Evolutionary conservation across 2,888 invertebrate species (phyloP).

Genomic region (Cryptocephalus moraei): DNA sequence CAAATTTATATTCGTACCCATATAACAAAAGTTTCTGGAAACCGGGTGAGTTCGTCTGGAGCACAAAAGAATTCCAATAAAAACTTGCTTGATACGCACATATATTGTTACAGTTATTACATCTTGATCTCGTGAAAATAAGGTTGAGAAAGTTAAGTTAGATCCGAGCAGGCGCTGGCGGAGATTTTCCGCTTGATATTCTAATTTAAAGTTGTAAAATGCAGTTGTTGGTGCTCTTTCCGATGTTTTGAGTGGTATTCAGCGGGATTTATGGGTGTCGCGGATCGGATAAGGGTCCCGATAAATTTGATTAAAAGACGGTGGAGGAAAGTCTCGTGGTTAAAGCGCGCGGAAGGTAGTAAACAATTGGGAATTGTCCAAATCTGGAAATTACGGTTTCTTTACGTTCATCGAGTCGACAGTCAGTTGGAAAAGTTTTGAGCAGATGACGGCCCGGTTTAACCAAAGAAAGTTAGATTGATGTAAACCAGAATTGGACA

Average conservation of each 20-base stretch:
- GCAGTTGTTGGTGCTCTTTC: constrained; percentile 15
- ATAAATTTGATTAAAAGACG: too few species aligned
- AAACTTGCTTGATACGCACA: constrained; percentile 22
- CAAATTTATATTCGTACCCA: too few species aligned
- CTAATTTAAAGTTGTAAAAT: constrained; percentile 25
- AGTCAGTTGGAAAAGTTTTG: too few species aligned
- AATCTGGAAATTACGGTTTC: too few species aligned
- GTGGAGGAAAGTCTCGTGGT: too few species aligned
- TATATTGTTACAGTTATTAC: constrained; percentile 26
- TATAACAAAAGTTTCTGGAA: too few species aligned
- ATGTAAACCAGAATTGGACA: too few species aligned
- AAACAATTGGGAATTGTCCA: too few species aligned
- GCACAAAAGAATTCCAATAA: constrained; percentile 22
- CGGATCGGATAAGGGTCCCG: background rate
- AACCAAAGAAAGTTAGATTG: too few species aligned
- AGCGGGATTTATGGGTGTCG: constrained; percentile 17
- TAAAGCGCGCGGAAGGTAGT: too few species aligned
- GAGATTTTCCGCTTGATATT: constrained; percentile 22
- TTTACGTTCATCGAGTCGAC: too few species aligned
- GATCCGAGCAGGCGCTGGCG: constrained; percentile 12
- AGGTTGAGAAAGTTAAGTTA: constrained; percentile 12
- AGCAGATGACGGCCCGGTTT: too few species aligned
- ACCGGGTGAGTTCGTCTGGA: background rate
- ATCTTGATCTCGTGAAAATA: constrained; percentile 23
- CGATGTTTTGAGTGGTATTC: constrained; percentile 18